Base-by-base conservation (phyloP, 2,113 vertebrate genomes). In the Myiozetetes cayanensis region DNA sequence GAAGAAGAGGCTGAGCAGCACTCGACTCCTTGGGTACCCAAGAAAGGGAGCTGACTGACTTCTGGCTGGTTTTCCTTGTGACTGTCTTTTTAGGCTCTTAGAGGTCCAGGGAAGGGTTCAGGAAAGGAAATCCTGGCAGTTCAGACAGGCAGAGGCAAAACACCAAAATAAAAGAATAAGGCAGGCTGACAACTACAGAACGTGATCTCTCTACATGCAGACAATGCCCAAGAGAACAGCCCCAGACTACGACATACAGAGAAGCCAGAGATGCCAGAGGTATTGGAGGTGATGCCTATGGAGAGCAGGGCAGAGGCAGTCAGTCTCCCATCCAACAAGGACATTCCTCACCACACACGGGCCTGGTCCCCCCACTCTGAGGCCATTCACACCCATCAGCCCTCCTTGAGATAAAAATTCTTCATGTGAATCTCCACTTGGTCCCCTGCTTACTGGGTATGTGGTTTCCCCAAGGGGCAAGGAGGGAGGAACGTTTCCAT, bases 181-280 rank as follows among this genome's bases (percentile, higher is more conserved):
- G 94, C 93, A 98, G 93, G 92, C 89, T 46, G 85, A 94, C 74
- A 90, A 20, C 78, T 88, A 84, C 37, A 94, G 91, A 96, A 91
- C 43, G 10, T 77, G 50, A 87, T 49, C 91, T 96, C 90, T 93
- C 94, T 85, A 96, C 96, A 97, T 96, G 98, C 97, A 98, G 95
- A 97, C 94, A 85, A 89, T 94, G 96, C 97, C 94, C 87, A 94
- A 97, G 97, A 97, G 97, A 97, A 97, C 95, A 98, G 97, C 96
- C 89, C 96, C 97, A 98, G 97, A 97, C 96, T 93, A 85, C 4
- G 74, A 97, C 95, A 98, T 97, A 98, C 95, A 98, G 96, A 97
- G 98, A 97, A 96, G 96, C 94, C 95, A 91, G 88, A 94, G 67
- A 93, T 95, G 89, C 87, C 89, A 96, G 89, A 94, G 87, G 79